Evolutionary conservation across 1,140 invertebrate species (phyloP).

Genomic region (Drosophila arawakana): DNA sequence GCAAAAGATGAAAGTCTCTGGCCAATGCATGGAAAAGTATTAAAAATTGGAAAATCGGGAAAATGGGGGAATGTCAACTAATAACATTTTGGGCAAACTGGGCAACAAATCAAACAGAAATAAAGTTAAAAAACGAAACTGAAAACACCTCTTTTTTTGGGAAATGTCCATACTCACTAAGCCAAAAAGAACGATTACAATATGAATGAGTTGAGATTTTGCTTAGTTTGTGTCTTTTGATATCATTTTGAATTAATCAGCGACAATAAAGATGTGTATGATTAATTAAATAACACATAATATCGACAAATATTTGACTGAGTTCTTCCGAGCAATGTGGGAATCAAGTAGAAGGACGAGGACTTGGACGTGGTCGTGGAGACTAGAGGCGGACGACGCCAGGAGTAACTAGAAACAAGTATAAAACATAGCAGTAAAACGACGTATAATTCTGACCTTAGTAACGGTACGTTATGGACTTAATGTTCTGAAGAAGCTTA

Average conservation of each 20-base stretch:
- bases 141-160: conserved; percentile 39
- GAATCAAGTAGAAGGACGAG: conserved; percentile 61
- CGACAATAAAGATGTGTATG: conserved; percentile 36
- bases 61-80: conserved; percentile 23
- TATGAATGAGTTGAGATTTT: conserved; percentile 49
- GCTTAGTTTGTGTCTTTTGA: background rate
- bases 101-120: conserved; percentile 32
- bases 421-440: conserved; percentile 53
- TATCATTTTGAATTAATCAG: conserved; percentile 42
- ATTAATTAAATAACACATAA: conserved; percentile 54
- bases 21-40: background rate
- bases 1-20: background rate
- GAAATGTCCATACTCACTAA: conserved; percentile 69
- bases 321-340: conserved; percentile 63
- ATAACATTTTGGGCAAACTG: conserved; percentile 7
- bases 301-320: conserved; percentile 41
- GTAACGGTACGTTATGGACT: conserved; percentile 11
- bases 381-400: conserved; percentile 74
- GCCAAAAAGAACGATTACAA: conserved; percentile 56
- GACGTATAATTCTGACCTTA: conserved; percentile 1
- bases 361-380: conserved; percentile 38
- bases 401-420: conserved; percentile 79
- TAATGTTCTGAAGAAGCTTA: conserved; percentile 30
- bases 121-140: conserved; percentile 43
- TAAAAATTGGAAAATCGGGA: conserved; percentile 15